Conservation (phyloP, 2,888 invertebrate genomes). For the Euplagia quadripunctaria region DNA sequence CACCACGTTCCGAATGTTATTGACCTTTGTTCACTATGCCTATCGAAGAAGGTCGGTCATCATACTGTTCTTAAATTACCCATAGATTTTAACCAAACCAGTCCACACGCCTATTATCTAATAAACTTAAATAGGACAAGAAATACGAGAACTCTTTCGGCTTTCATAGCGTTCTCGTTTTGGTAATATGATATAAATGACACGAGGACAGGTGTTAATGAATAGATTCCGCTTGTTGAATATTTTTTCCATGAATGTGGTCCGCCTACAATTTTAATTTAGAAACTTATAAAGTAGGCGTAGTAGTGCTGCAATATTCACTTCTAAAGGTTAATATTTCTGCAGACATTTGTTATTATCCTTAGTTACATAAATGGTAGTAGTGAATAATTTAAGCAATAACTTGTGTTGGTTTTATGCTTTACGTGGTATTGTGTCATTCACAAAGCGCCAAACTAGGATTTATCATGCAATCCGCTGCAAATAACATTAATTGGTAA, state of each 20-base stretch:
- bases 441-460: not conserved
- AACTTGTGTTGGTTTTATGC: not conserved
- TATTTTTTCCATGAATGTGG: constrained; percentile 16
- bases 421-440: constrained; percentile 6
- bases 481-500: not conserved
- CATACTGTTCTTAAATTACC: constrained; percentile 24
- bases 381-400: constrained; percentile 11
- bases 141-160: constrained; percentile 21
- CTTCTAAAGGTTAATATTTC: constrained; percentile 20
- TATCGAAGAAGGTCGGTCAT: constrained; percentile 25
- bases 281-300: constrained; percentile 16
- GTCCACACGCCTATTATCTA: constrained; percentile 31
- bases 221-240: constrained; percentile 35
- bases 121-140: constrained; percentile 24
- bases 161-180: constrained; percentile 33
- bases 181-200: constrained; percentile 40
- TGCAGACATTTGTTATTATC: constrained; percentile 11
- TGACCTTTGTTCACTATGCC: constrained; percentile 37
- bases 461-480: not conserved
- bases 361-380: constrained; percentile 10
- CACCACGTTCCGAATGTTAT: constrained; percentile 28
- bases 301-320: constrained; percentile 32
- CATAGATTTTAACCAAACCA: constrained; percentile 24
- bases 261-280: constrained; percentile 1
- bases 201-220: constrained; percentile 32